phyloP scores from a whole-genome alignment of 2,888 invertebrate genomes.

The Plusia festucae region DNA sequence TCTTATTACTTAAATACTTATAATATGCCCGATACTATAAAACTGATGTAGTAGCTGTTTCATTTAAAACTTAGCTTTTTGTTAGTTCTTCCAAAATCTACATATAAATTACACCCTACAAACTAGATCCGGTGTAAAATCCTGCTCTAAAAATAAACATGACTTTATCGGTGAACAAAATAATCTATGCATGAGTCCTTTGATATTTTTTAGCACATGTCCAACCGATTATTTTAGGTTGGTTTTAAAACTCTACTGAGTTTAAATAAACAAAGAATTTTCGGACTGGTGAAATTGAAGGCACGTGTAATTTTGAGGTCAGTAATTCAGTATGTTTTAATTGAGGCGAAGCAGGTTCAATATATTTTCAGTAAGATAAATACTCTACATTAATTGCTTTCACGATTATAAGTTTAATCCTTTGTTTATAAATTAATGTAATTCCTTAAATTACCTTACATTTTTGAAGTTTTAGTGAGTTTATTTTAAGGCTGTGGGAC shows the following conservation, averaged over 20 bases:
- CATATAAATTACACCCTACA: constrained; percentile 38
- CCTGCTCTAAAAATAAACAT: constrained; percentile 23
- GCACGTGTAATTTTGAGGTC: background rate
- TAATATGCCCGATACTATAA: background rate
- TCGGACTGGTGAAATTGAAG: background rate
- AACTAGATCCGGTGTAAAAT: constrained; percentile 17
- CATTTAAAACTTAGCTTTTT: too few species aligned
- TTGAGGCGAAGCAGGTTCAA: background rate
- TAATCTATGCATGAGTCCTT: constrained; percentile 51
- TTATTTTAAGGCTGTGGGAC: too few species aligned
- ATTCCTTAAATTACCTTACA: too few species aligned
- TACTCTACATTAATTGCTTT: too few species aligned
- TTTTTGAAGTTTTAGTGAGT: too few species aligned
- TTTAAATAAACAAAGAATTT: background rate
- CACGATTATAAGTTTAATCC: too few species aligned
- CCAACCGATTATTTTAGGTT: constrained; percentile 24
- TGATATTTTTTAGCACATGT: constrained; percentile 46
- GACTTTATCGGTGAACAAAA: constrained; percentile 30
- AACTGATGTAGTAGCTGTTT: background rate
- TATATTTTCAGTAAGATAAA: background rate
- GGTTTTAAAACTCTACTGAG: constrained; percentile 15
- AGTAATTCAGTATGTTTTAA: background rate
- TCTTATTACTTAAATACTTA: background rate
- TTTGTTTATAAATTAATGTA: too few species aligned
- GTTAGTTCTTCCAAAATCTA: constrained; percentile 21